Evolutionary conservation across 2,797 vertebrate species (phyloP).

Genomic region (Platyrinchus mystaceus): DNA sequence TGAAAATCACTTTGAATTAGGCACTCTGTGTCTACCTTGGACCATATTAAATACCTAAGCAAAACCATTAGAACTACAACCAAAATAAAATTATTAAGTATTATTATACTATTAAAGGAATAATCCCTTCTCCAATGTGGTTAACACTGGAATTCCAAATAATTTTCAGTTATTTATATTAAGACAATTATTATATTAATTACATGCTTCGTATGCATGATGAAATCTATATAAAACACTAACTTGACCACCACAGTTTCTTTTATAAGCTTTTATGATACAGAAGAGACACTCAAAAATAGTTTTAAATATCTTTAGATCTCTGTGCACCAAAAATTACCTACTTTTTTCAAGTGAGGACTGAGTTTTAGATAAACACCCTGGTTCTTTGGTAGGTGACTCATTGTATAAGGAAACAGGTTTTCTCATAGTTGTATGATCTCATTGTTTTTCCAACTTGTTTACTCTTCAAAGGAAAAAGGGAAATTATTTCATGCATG

Average conservation of each 20-base stretch:
- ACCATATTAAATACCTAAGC: not conserved
- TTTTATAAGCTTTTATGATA: not conserved
- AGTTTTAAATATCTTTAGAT: not conserved
- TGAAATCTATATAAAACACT: not conserved
- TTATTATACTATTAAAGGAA: slow-evolving; percentile 7
- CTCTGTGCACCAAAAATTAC: not conserved
- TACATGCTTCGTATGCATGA: not conserved
- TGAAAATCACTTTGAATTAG: not conserved
- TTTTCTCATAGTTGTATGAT: not conserved
- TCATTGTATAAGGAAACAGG: not conserved
- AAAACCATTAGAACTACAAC: not conserved
- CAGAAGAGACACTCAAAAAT: not conserved
- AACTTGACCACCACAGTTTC: not conserved
- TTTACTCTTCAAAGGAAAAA: not conserved
- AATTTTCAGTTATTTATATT: not conserved
- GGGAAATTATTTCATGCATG: not conserved
- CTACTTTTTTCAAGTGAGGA: not conserved
- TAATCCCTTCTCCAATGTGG: not conserved
- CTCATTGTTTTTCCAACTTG: not conserved
- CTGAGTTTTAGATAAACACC: not conserved
- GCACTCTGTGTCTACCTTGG: not conserved
- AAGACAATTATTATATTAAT: not conserved
- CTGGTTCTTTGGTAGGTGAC: not conserved
- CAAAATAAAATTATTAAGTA: not conserved
- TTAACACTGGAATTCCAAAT: not conserved